A percentile compares a stretch with the other conserved stretches of the same genome.
These are phyloP conservation scores for Microvelia longipes DNA, from an alignment of 1,140 invertebrate genomes.

Conservation along the genomic window DNA sequence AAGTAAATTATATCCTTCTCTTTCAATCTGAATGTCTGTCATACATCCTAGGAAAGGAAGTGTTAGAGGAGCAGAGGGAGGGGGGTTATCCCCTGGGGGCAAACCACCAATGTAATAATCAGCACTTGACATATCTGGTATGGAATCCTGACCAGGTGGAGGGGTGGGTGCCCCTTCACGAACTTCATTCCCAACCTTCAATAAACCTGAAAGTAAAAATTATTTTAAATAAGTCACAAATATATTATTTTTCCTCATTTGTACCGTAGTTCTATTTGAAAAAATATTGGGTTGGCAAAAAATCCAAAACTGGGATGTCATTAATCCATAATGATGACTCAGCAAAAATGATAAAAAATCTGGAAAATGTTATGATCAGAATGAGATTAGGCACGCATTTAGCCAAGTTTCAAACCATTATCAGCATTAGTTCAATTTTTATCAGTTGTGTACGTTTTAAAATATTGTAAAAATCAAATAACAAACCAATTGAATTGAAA, in stretches of 20 bases:
- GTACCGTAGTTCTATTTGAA: not conserved
- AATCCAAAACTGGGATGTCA: too few species aligned
- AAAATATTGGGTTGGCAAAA: not conserved
- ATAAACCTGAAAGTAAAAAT: conserved; percentile 27
- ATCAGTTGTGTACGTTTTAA: too few species aligned
- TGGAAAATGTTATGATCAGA: too few species aligned
- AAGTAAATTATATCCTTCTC: conserved; percentile 47
- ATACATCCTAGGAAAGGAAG: conserved; percentile 65
- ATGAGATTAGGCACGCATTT: too few species aligned
- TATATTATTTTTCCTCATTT: too few species aligned
- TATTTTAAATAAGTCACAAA: not conserved
- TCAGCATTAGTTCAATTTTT: too few species aligned
- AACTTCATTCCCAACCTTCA: conserved; percentile 55
- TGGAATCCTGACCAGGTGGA: conserved; percentile 37
- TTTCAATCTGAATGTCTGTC: conserved; percentile 56
- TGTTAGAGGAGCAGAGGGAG: conserved; percentile 30
- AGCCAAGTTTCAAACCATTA: too few species aligned
- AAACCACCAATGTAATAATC: conserved; percentile 65
- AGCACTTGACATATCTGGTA: conserved; percentile 45
- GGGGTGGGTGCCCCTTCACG: conserved; percentile 45
- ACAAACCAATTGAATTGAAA: too few species aligned
- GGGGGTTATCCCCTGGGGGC: conserved; percentile 45
- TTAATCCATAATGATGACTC: too few species aligned
- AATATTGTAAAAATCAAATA: too few species aligned
- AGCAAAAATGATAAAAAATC: too few species aligned